A percentile compares a stretch with the other conserved stretches of the same genome.
Evolutionary conservation across 2,113 vertebrate species (phyloP).

Genomic region (Cyanoramphus novaezelandiae): DNA sequence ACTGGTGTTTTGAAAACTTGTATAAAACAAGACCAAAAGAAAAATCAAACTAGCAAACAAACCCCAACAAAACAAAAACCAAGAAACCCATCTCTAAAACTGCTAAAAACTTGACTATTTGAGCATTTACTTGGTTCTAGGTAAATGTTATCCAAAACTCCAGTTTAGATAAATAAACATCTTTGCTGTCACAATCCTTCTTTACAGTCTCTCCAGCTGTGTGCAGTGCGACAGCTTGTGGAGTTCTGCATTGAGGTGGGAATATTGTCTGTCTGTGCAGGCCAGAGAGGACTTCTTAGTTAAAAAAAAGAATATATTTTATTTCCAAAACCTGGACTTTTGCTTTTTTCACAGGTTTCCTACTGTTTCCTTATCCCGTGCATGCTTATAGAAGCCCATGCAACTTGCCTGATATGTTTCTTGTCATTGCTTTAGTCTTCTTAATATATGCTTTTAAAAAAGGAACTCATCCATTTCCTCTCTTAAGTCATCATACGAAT

Average conservation of each 20-base stretch:
- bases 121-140: background rate
- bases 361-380: background rate
- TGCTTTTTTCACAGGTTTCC: background rate
- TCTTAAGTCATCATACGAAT: background rate
- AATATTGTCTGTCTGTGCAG: background rate
- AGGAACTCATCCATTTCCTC: background rate
- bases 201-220: background rate
- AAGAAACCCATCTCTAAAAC: background rate
- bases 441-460: background rate
- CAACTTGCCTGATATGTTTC: background rate
- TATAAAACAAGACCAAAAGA: background rate
- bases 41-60: background rate
- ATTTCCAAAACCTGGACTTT: background rate
- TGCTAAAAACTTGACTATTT: background rate
- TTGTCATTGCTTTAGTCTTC: background rate
- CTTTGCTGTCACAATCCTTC: background rate
- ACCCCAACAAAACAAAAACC: background rate
- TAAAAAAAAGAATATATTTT: background rate
- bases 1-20: background rate
- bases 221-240: background rate
- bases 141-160: background rate
- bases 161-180: background rate
- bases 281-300: background rate
- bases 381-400: background rate
- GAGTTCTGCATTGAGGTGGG: background rate